Base-by-base conservation (phyloP, 2,797 vertebrate genomes). In the Cyprinella venusta region DNA sequence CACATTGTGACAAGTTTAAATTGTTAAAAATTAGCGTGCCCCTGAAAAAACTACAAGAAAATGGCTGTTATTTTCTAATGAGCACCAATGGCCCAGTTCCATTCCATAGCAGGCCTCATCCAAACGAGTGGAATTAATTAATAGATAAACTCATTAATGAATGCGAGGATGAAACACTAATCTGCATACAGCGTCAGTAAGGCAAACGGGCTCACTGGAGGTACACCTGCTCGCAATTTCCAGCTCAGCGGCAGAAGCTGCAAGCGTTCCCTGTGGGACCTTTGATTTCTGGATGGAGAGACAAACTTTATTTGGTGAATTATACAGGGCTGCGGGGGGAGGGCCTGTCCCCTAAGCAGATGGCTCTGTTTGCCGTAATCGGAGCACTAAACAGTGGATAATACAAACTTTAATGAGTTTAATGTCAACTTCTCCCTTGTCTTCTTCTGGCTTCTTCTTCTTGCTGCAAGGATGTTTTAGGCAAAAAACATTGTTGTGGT, bases 321-420 rank as follows among this genome's bases (percentile, higher is more conserved):
- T 91, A 92, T 90, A 87, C 68, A 85, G 86, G 86, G 87, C 86
- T 89, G 92, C 78, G 82, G 88, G 85, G 92, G 90, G 92, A 92
- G 85, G 83, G 9, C 19, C 6, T 19, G 69, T 93, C 89, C 93
- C 94, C 83, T 63, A 86, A 94, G 93, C 94, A 95, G 94, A 94
- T 95, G 93, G 93, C 92, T 92, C 85, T 86, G 90, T 90, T 92
- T 88, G 88, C 90, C 85, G 88, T 91, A 91, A 94, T 93, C 92
- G 90, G 88, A 86, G 88, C 84, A 86, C 92, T 92, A 91, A 94
- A 93, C 91, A 93, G 89, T 91, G 90, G 90, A 91, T 94, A 89
- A 92, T 91, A 89, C 74, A 92, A 94, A 94, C 93, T 95, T 94
- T 93, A 94, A 94, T 93, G 91, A 94, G 91, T 94, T 94, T 89